A percentile compares a stretch with the other conserved stretches of the same genome.
Conservation (phyloP, 2,113 vertebrate genomes). For the Chloroceryle aenea region DNA sequence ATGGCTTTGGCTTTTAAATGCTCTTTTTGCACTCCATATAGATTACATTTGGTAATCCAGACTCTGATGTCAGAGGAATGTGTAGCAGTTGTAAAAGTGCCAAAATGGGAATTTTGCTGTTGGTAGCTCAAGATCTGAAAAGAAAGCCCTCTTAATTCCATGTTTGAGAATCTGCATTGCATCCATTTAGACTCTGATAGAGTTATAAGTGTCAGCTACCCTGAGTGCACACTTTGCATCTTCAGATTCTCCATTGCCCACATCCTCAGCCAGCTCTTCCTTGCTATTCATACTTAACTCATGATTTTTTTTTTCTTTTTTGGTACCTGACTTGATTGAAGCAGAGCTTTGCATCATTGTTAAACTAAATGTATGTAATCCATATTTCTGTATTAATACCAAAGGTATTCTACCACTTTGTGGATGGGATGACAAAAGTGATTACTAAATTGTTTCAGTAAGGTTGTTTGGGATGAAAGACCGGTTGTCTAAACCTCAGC, state of each 20-base stretch:
- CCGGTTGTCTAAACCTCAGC: neutral
- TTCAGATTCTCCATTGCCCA: neutral
- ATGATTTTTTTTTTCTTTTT: neutral
- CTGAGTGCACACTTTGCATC: neutral
- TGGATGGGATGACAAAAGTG: neutral
- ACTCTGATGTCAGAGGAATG: neutral
- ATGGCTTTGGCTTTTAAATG: neutral
- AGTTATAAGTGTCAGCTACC: neutral
- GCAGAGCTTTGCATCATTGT: neutral
- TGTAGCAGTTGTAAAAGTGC: neutral
- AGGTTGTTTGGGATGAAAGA: neutral
- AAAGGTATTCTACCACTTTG: neutral
- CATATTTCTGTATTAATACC: neutral
- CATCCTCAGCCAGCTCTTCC: neutral
- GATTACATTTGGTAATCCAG: neutral
- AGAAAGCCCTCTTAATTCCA: neutral
- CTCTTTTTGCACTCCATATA: neutral
- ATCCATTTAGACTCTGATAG: neutral
- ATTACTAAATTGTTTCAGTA: neutral
- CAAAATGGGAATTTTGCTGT: neutral
- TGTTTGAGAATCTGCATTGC: neutral
- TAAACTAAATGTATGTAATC: neutral
- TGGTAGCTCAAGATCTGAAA: neutral
- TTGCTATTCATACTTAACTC: neutral
- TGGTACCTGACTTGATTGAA: neutral